Conservation (phyloP, 2,113 vertebrate species). For the Galemys pyrenaicus region DNA sequence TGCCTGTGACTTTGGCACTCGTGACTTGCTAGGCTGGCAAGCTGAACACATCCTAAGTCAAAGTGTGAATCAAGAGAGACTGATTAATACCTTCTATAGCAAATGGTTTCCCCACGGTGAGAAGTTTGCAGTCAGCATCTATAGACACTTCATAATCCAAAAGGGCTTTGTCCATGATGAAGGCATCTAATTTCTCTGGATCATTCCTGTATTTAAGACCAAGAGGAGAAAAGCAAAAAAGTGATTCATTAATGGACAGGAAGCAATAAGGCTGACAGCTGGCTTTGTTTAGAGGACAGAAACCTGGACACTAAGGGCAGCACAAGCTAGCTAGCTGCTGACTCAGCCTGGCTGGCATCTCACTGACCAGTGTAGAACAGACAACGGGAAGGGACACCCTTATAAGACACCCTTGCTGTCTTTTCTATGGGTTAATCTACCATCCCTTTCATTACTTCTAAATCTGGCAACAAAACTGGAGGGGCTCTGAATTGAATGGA, state of each 20-base stretch:
- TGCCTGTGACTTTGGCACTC: conserved; percentile 11
- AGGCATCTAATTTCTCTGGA: conserved; percentile 97
- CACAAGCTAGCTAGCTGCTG: background rate
- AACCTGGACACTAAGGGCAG: background rate
- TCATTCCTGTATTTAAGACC: conserved; percentile 89
- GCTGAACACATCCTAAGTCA: background rate
- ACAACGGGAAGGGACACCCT: background rate
- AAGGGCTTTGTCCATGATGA: conserved; percentile 99
- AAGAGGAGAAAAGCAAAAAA: conserved; percentile 67
- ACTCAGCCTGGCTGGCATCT: background rate
- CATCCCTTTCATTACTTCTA: background rate
- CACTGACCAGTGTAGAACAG: background rate
- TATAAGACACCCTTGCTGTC: background rate
- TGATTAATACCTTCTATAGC: conserved; percentile 95
- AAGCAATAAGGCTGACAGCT: background rate
- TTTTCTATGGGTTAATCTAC: background rate
- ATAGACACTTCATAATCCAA: conserved; percentile 98
- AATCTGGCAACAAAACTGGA: background rate
- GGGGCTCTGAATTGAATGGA: background rate
- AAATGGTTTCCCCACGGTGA: conserved; percentile 98
- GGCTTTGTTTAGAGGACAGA: conserved; percentile 53
- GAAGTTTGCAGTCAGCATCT: conserved; percentile 97
- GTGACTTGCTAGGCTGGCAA: conserved; percentile 47
- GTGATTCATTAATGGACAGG: conserved; percentile 59
- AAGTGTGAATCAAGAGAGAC: conserved; percentile 8